Evolutionary conservation across 2,888 invertebrate genomes (phyloP), one percentile per base, ranked within the genome.

Genomic region (Hyppa rectilinea): DNA sequence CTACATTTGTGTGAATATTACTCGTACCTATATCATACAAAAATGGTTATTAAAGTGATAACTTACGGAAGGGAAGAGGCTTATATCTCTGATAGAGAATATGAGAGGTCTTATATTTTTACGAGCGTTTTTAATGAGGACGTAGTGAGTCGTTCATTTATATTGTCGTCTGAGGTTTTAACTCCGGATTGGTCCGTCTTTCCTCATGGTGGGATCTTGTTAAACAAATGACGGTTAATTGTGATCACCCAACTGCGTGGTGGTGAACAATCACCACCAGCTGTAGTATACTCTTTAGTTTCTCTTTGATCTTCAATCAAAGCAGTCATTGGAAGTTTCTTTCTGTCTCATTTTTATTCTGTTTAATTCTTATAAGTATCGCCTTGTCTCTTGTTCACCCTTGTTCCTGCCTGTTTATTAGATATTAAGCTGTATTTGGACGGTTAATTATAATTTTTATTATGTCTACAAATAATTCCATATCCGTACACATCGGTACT

Each of bases 31-130:
- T 79, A 79, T 79, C 79, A 79, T 67, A 79, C 79, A 79, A 79
- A 79, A 79, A 79, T 79, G 79, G 79, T 79, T 79, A 79, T 79
- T 79, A 79, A 79, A 79, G 79, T 66, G 81, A 79, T 79, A 79
- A 79, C 77, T 79, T 79, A 81, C 56, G 64, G 17, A 61, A 76
- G 67, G 81, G 77, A 76, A 76, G 81, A 76, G 81, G 79, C 77
- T 79, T 80, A 79, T 76, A 79, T 80, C 67, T 71, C 71, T 71
- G 79, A 79, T 79, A 80, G 77, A 76, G 81, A 60, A 79, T 76
- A 80, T 71, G 76, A 76, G 79, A 64, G 71, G 67, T 76, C 77
- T 52, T 79, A 80, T 80, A 79, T 79, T 81, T 80, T 81, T 81
- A 79, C 56, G 78, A 76, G 71, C 77, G 56, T 64, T 76, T 71